phyloP scores from a whole-genome alignment of 2,797 vertebrate species.

The Aplochiton taeniatus region DNA sequence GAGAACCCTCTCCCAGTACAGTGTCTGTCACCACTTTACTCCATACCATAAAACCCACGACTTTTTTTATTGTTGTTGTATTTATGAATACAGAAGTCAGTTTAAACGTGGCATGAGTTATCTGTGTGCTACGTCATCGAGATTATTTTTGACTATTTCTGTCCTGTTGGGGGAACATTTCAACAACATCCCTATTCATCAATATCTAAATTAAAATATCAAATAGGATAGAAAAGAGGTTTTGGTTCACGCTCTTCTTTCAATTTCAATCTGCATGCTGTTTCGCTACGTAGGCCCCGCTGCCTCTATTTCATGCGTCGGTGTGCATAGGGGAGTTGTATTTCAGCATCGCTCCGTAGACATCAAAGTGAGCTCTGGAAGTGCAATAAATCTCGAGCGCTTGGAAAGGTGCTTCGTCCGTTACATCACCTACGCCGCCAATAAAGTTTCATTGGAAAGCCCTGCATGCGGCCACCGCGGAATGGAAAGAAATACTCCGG shows the following conservation, averaged over 20 bases:
- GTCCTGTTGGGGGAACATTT: background rate
- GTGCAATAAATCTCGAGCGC: conserved; percentile 67
- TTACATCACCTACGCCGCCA: conserved; percentile 73
- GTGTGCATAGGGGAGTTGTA: conserved; percentile 59
- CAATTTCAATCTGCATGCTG: conserved; percentile 26
- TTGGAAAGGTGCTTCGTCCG: conserved; percentile 66
- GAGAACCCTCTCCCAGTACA: conserved; percentile 39
- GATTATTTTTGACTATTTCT: background rate
- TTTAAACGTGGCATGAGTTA: background rate
- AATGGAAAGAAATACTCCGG: conserved; percentile 59
- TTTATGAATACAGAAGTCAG: conserved; percentile 11
- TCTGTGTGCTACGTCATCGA: background rate
- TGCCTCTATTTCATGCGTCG: conserved; percentile 53
- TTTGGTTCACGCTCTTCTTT: conserved; percentile 35
- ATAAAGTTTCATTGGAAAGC: conserved; percentile 70
- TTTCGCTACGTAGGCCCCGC: conserved; percentile 45
- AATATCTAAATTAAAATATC: conserved; percentile 8
- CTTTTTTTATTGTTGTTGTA: conserved; percentile 40
- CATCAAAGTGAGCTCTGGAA: conserved; percentile 66
- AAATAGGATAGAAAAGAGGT: conserved; percentile 41
- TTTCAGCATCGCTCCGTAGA: conserved; percentile 62
- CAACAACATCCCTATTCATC: conserved; percentile 1
- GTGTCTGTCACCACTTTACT: conserved; percentile 18
- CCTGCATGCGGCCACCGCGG: conserved; percentile 38
- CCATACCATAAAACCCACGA: conserved; percentile 29